A percentile compares a stretch with the other conserved stretches of the same genome.
Conservation (phyloP, 2,797 vertebrate genomes). For the Scarus forsteni region DNA sequence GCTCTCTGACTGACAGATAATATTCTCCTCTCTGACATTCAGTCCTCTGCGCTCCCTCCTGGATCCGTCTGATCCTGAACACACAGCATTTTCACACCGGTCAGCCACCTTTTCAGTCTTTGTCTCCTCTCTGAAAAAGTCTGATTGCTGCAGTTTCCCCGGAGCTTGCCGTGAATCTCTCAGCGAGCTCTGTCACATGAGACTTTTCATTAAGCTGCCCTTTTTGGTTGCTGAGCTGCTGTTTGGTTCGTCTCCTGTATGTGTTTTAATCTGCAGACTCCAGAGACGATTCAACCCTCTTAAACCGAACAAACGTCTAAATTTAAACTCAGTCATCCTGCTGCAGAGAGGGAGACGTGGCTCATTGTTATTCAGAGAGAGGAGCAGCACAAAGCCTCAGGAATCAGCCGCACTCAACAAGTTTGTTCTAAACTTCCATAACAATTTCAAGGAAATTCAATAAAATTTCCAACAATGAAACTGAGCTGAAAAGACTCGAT, state of each 20-base stretch:
- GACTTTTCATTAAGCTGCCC: constrained; percentile 31
- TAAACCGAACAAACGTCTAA: constrained; percentile 33
- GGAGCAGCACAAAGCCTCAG: constrained; percentile 7
- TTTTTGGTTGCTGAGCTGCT: constrained; percentile 17
- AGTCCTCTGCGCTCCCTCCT: constrained; percentile 6
- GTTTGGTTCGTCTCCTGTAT: constrained; percentile 1
- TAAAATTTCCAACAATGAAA: constrained; percentile 12
- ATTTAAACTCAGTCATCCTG: constrained; percentile 24
- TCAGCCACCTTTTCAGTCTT: constrained; percentile 14
- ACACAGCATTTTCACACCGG: not conserved
- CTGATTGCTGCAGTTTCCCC: constrained; percentile 8
- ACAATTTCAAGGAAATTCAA: constrained; percentile 23
- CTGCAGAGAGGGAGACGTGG: constrained; percentile 5
- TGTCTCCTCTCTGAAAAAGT: not conserved
- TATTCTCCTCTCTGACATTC: constrained; percentile 30
- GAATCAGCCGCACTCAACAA: constrained; percentile 20
- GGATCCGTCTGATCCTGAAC: not conserved
- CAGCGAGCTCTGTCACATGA: constrained; percentile 11
- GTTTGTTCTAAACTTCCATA: constrained; percentile 18
- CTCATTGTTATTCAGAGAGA: constrained; percentile 22
- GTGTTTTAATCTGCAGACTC: constrained; percentile 32
- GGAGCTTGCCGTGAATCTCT: constrained; percentile 2
- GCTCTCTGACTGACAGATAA: constrained; percentile 36
- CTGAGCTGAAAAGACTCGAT: not conserved
- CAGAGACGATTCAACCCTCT: constrained; percentile 10